Percentiles rank a stretch among this genome's conserved stretches.
Evolutionary conservation across 2,888 invertebrate species (phyloP).

Genomic region (Chironomus tentans): DNA sequence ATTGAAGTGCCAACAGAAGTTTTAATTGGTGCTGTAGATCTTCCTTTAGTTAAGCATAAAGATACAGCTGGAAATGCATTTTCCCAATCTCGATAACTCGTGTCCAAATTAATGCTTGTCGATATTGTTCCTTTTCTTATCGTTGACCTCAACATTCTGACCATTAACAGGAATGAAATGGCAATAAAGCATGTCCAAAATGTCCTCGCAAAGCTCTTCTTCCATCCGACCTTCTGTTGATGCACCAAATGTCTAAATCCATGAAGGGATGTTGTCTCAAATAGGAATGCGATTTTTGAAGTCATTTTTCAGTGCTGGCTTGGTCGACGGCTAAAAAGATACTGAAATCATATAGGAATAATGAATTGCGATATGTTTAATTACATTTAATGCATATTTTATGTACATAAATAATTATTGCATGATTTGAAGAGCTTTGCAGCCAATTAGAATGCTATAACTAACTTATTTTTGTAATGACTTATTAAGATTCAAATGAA

Average conservation of each 20-base stretch:
- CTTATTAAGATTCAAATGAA: too few relatives aligned
- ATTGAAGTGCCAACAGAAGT: not conserved
- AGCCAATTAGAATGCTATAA: too few relatives aligned
- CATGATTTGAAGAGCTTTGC: too few relatives aligned
- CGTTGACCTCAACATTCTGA: not conserved
- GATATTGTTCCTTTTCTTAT: not conserved
- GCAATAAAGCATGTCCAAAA: not conserved
- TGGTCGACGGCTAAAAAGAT: too few relatives aligned
- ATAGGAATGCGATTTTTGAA: not conserved
- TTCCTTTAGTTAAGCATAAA: not conserved
- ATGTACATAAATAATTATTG: too few relatives aligned
- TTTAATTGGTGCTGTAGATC: not conserved
- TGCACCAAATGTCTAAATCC: constrained; percentile 4
- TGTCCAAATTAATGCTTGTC: not conserved
- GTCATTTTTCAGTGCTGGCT: not conserved
- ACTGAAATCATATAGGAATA: too few relatives aligned
- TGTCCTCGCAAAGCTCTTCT: not conserved
- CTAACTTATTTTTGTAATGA: too few relatives aligned
- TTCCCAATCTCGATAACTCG: constrained; percentile 4
- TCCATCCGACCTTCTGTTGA: not conserved
- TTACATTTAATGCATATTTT: too few relatives aligned
- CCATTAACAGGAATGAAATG: not conserved
- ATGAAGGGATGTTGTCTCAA: not conserved
- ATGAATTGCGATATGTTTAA: too few relatives aligned
- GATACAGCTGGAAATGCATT: constrained; percentile 11